Evolutionary conservation across 1,140 invertebrate genomes (phyloP), one percentile per base, ranked within the genome.

Genomic region (Medauroidea extradentata): DNA sequence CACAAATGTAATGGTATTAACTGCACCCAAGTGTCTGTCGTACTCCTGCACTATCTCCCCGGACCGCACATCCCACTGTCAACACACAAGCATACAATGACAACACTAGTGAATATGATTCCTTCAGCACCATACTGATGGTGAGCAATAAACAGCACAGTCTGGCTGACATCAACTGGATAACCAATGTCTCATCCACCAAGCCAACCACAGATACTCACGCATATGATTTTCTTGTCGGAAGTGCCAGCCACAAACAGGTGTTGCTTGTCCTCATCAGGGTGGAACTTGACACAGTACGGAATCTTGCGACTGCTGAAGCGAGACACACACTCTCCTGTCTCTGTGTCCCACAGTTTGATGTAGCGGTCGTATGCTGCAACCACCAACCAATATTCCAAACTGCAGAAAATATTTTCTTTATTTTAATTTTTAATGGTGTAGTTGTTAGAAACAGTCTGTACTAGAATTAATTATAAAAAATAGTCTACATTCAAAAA

Each of bases 301-400:
- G 96, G 90, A 62, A 98, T 92, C 77, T 98, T 98, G 50, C 92
- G 81, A 53, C 91, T 94, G 1, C 93, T 95, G 76, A 98, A 99
- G 48, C 93, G 81, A n/a, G 85, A 87, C 25, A 96, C 80, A 67
- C 94, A 96, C 65, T 89, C 84, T 11, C 96, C 95, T 50, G 93
- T 98, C 80, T 99, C 98, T 0, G 97, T 99, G 74, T 99, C 97
- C 97, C 98, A 99, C 38, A 99, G 76, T 79, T 99, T 99, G 51
- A 98, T 93, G 69, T 92, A 96, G 38, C 93, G 83, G 79, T 93
- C 90, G 73, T 93, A 94, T 14, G 82, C 81, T 84, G 71, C 34
- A 66, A 29, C 14, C 29, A 34, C 5, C 29, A 34, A 4, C 4
- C 25, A 51, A 51, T 51, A 16, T n/a, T n/a, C n/a, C n/a, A n/a